These are phyloP conservation scores for Bubalus kerabau DNA, from an alignment of 2,113 vertebrate species.

Conservation along the genomic window DNA sequence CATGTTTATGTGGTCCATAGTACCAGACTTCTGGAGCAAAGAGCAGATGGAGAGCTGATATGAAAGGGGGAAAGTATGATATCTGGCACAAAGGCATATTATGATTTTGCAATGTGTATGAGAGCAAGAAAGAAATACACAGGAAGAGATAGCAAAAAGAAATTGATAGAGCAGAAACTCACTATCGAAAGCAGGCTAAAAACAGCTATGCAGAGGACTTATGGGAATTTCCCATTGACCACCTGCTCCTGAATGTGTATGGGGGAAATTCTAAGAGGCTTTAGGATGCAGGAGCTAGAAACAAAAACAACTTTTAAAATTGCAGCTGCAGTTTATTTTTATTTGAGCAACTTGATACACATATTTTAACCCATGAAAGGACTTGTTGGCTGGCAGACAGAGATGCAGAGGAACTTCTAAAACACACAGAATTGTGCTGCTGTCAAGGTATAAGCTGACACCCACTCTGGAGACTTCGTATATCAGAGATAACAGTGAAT, in stretches of 20 bases:
- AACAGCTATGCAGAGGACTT: background rate
- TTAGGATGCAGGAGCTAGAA: conserved; percentile 61
- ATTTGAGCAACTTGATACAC: conserved; percentile 60
- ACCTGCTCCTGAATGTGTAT: conserved; percentile 70
- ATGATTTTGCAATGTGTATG: background rate
- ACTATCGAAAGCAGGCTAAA: background rate
- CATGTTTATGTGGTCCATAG: background rate
- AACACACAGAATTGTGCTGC: background rate
- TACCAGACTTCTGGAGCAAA: background rate
- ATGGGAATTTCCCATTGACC: conserved; percentile 80
- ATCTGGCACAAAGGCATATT: background rate
- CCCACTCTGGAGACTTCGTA: background rate
- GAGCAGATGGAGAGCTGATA: background rate
- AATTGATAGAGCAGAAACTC: background rate
- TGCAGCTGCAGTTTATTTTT: conserved; percentile 81
- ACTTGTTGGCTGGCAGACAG: background rate
- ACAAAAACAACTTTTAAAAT: conserved; percentile 74
- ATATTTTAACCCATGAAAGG: background rate
- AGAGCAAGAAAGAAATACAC: background rate
- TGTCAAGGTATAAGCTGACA: background rate
- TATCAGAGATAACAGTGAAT: background rate
- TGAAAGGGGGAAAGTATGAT: background rate
- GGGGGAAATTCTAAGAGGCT: conserved; percentile 76
- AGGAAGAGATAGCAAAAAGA: conserved; percentile 15
- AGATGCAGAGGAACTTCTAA: background rate